Evolutionary conservation across 2,888 invertebrate species (phyloP), one percentile per base, ranked within the genome.

Genomic region (Volucella inflata): DNA sequence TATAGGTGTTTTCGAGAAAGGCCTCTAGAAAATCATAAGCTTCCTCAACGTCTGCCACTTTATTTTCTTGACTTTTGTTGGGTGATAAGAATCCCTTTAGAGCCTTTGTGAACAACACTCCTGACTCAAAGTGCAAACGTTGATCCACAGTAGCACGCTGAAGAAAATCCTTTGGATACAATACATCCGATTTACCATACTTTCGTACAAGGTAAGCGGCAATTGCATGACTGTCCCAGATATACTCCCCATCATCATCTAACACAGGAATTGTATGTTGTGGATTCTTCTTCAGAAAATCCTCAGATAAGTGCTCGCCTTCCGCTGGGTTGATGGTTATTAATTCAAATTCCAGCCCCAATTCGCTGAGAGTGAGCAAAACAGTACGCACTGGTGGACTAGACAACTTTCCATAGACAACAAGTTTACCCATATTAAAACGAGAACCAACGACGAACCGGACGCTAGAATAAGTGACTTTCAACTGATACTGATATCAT

Each of bases 151-250:
- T 85, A 0, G 94, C 93, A 59, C 94, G 90, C 80, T 90, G 89
- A 44, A 91, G 87, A 2, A 93, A 88, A 87, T 94, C 94, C 87
- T 93, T 93, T 0, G 95, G 94, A 88, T 94, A 95, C 2, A 94
- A 89, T 0, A 90, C 87, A 87, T 94, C 93, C 64, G 93, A 90
- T 79, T 93, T 92, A 0, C 90, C 93, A 88, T 94, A 94, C 88
- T 94, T 94, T 48, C 91, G 91, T 0, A 92, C 92, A 67, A 94
- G 88, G 88, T 93, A 94, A 9, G 90, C 87, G 11, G 89, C 88
- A 30, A 94, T 94, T 0, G 93, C 93, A 84, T 94, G 93, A 53
- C 93, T 93, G 60, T 91, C 91, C 88, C 89, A 89, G 1, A 91
- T 79, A 1, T 65, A 75, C 1, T 85, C 84, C 8, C 89, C 91